phyloP scores from a whole-genome alignment of 1,140 invertebrate species.

The Nomia melanderi region DNA sequence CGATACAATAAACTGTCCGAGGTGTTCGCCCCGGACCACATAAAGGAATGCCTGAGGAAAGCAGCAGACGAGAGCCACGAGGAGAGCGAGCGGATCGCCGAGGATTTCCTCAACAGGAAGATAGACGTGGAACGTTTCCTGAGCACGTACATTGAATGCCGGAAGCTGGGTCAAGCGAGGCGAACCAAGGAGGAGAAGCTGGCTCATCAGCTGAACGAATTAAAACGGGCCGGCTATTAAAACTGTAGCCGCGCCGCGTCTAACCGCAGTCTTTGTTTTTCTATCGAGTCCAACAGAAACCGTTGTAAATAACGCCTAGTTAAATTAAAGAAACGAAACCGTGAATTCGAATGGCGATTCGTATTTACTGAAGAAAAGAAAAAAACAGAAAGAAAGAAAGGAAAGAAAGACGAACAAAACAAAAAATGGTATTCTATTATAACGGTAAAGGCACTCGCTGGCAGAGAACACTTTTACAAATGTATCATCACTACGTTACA shows the following conservation, averaged over 20 bases:
- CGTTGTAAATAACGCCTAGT: conserved; percentile 74
- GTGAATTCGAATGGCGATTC: conserved; percentile 61
- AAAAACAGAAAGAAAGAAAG: background rate
- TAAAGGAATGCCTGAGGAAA: conserved; percentile 84
- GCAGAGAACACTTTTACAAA: conserved; percentile 49
- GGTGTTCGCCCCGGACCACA: conserved; percentile 87
- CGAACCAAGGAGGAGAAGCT: conserved; percentile 90
- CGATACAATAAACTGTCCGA: conserved; percentile 87
- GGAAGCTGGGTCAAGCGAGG: conserved; percentile 86
- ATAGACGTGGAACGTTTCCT: conserved; percentile 89
- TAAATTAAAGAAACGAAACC: conserved; percentile 71
- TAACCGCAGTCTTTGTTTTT: conserved; percentile 55
- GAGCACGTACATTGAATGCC: conserved; percentile 85
- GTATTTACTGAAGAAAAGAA: conserved; percentile 52
- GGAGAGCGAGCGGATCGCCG: conserved; percentile 88
- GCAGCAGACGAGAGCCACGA: conserved; percentile 87
- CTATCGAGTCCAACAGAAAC: conserved; percentile 65
- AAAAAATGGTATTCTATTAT: conserved; percentile 40
- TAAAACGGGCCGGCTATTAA: conserved; percentile 85
- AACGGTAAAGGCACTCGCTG: conserved; percentile 39
- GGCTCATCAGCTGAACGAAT: conserved; percentile 86
- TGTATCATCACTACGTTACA: conserved; percentile 38
- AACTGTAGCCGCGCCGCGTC: conserved; percentile 5
- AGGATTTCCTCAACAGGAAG: conserved; percentile 87
- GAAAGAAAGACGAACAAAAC: too few relatives aligned